Evolutionary conservation across 1,140 invertebrate genomes (phyloP), one percentile per base, ranked within the genome.

Genomic region (Platyscapa corneri): DNA sequence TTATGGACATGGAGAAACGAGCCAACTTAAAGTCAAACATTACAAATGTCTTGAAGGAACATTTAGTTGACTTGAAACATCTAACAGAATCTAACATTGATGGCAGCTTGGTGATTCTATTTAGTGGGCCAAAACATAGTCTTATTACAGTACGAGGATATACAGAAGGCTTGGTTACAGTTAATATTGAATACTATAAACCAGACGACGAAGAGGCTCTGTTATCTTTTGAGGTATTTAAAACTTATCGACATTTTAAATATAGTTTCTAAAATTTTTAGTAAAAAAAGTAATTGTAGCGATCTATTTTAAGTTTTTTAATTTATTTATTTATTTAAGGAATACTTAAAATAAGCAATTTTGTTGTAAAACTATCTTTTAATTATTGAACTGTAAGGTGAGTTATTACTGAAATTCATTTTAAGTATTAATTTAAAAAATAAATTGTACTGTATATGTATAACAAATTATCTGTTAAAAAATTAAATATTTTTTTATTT

Each of bases 141-240:
- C 93, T 96, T 5, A 94, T 97, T n/a, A 96, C 95, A 27, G 94
- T 96, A 27, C 94, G 96, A 92, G 94, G 96, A 85, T 97, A 96
- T 88, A 93, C 94, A 32, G 95, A 96, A 89, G 96, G 96, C 60
- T 92, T 97, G 64, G 93, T 97, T 70, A 97, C 96, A 39, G 91
- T 97, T 87, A 97, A 97, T 91, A 95, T 97, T 90, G 97, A 97
- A 91, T 97, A 96, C 94, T 97, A 95, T 89, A 95, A 96, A 90
- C 94, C 94, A 60, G 96, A 97, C 70, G 94, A 94, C 83, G 96
- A 96, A 88, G 95, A 96, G 86, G 95, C 96, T 49, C 89, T 96
- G 77, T 93, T 97, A 85, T 94, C 93, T 87, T 96, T 96, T 91
- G 96, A 97, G 95, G 96, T 97, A 95, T 94, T 89, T 39, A 46